Conservation (phyloP, 2,113 vertebrate species). For the Bettongia penicillata region DNA sequence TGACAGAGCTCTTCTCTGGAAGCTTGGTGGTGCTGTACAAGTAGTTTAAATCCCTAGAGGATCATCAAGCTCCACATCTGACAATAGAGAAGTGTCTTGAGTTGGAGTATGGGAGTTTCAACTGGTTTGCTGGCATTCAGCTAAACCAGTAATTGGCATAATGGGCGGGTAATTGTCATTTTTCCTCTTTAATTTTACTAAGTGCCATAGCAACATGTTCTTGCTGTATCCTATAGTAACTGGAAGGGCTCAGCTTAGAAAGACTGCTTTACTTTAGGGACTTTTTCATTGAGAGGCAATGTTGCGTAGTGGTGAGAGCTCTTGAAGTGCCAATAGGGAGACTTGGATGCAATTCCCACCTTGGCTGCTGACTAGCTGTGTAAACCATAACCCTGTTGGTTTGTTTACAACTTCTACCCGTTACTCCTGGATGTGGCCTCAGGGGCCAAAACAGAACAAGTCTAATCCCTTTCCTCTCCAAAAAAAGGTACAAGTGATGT, state of each 20-base stretch:
- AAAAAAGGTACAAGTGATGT: not conserved
- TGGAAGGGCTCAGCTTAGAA: not conserved
- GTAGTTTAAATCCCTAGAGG: not conserved
- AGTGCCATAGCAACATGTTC: constrained; percentile 2
- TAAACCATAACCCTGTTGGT: not conserved
- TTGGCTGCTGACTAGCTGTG: not conserved
- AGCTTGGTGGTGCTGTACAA: not conserved
- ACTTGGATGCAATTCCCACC: not conserved
- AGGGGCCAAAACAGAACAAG: not conserved
- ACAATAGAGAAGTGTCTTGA: not conserved
- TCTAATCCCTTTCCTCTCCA: not conserved
- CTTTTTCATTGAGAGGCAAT: not conserved
- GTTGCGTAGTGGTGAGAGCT: not conserved
- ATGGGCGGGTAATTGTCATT: not conserved
- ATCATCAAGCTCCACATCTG: not conserved
- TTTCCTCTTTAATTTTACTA: not conserved
- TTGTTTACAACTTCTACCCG: not conserved
- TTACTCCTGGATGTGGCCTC: not conserved
- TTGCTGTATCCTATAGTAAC: not conserved
- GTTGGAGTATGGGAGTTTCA: not conserved
- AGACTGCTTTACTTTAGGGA: not conserved
- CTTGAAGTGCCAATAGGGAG: not conserved
- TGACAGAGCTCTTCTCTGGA: not conserved
- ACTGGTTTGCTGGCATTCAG: not conserved
- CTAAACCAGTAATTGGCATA: not conserved